Conservation (phyloP, 2,797 vertebrate species). For the Sebastes miniatus region DNA sequence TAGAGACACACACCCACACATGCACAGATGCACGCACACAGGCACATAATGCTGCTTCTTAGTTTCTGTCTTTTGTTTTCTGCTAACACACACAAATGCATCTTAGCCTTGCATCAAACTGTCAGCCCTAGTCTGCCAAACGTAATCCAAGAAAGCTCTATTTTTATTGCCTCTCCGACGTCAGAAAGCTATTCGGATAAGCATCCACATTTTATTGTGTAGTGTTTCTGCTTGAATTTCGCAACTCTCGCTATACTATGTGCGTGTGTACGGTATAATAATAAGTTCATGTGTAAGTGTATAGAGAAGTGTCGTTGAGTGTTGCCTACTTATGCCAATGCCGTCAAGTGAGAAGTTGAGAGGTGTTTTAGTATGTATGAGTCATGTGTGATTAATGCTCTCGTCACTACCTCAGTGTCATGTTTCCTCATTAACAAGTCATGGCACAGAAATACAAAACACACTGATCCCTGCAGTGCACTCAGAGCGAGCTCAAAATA, state of each 20-base stretch:
- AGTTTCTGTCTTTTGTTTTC: background rate
- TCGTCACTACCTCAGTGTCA: conserved; percentile 43
- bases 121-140: background rate
- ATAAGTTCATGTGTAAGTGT: background rate
- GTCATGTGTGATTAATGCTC: conserved; percentile 72
- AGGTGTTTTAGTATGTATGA: conserved; percentile 64
- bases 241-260: background rate
- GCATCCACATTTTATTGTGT: background rate
- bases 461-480: background rate
- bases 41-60: background rate
- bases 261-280: background rate
- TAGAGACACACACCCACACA: conserved; percentile 51
- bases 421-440: conserved; percentile 71
- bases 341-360: conserved; percentile 50
- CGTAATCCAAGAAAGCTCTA: background rate
- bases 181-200: conserved; percentile 8
- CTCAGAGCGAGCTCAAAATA: background rate
- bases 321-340: background rate
- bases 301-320: background rate
- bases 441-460: conserved; percentile 32
- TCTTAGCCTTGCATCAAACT: background rate
- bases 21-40: background rate
- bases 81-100: background rate
- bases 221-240: background rate
- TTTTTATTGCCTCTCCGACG: conserved; percentile 3